A percentile compares a stretch with the other conserved stretches of the same genome.
phyloP scores from a whole-genome alignment of 2,797 vertebrate genomes.

The Cryptoblepharus egeriae region DNA sequence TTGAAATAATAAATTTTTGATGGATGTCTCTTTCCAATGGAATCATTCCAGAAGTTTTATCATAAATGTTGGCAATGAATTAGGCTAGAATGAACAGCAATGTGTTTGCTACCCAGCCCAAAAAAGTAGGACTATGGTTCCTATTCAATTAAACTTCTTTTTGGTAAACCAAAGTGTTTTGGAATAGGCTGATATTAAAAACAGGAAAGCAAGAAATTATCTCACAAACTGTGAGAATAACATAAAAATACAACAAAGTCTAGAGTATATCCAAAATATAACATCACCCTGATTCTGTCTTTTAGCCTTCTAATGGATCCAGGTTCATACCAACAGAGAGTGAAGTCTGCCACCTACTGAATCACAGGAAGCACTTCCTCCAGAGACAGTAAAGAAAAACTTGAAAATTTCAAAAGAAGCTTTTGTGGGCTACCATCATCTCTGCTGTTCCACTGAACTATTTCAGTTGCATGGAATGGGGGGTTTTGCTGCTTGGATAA shows the following conservation, averaged over 20 bases:
- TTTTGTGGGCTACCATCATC: too few species aligned
- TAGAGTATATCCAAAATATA: not conserved
- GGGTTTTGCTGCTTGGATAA: too few species aligned
- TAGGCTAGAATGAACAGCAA: not conserved
- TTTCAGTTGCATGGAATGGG: too few species aligned
- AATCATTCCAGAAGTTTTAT: not conserved
- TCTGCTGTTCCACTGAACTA: too few species aligned
- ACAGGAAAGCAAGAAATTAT: not conserved
- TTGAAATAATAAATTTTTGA: not conserved
- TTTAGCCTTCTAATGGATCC: not conserved
- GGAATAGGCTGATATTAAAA: not conserved
- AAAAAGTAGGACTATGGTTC: not conserved
- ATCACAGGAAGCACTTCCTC: not conserved
- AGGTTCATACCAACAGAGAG: not conserved
- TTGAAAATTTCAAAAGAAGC: too few species aligned
- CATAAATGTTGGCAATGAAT: not conserved
- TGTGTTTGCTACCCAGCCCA: too few species aligned
- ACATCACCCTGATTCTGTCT: not conserved
- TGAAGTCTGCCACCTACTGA: conserved; percentile 16
- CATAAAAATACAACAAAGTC: not conserved
- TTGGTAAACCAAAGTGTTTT: not conserved
- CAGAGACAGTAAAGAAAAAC: not conserved
- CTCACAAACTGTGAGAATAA: not conserved
- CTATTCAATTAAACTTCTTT: not conserved
- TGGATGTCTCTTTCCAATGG: not conserved